Percentiles rank a stretch among this genome's conserved stretches.
Conservation (phyloP, 2,797 vertebrate genomes). For the Lithobates sylvaticus region DNA sequence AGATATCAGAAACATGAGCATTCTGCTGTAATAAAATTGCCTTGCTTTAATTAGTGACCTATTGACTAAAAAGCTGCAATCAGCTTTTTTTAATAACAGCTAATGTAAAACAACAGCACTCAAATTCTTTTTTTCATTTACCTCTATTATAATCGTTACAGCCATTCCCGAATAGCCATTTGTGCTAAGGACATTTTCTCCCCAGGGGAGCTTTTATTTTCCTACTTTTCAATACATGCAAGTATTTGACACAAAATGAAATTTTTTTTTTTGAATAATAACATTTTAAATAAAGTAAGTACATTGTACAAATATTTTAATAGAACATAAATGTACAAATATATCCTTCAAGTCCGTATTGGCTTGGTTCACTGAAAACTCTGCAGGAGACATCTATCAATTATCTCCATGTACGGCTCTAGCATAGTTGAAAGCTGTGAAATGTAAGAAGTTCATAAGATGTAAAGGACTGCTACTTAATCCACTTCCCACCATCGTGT, state of each 20-base stretch:
- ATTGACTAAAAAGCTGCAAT: neutral
- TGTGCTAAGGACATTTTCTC: neutral
- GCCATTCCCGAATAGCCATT: neutral
- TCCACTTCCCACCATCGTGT: conserved; percentile 20
- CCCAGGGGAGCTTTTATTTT: neutral
- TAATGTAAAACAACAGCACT: neutral
- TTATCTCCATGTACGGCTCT: neutral
- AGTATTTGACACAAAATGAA: neutral
- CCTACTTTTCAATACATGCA: neutral
- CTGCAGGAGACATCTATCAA: conserved; percentile 18
- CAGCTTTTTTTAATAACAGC: neutral
- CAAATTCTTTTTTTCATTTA: neutral
- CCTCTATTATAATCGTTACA: neutral
- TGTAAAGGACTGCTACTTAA: conserved; percentile 11
- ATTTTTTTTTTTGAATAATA: neutral
- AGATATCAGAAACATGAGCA: too few species aligned
- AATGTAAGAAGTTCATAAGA: conserved; percentile 4
- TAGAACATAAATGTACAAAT: too few species aligned
- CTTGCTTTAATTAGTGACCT: too few species aligned
- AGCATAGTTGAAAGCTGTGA: neutral
- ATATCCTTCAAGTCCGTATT: neutral
- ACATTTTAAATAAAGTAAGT: neutral
- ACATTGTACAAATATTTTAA: too few species aligned
- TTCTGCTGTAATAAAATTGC: too few species aligned
- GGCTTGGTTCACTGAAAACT: conserved; percentile 15